Evolutionary conservation across 2,888 invertebrate genomes (phyloP), one percentile per base, ranked within the genome.

Genomic region (Artemia sp.): DNA sequence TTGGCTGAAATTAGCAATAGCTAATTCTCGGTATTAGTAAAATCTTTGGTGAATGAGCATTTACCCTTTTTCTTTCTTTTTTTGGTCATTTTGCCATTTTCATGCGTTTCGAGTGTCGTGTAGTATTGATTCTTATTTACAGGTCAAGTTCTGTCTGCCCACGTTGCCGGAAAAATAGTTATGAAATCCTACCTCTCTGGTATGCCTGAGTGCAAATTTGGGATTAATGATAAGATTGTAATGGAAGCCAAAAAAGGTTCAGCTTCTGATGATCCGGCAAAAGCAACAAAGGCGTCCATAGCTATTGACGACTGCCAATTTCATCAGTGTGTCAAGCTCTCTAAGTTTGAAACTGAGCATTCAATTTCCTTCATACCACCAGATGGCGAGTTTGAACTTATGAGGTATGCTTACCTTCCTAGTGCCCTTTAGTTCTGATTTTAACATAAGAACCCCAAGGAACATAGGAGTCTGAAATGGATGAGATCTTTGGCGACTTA

Each of bases 251-350:
- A 82, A 4, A 88, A 89, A 75, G 85, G 86, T 14, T 87, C 77
- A 19, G 75, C 76, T 80, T 85, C 66, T 83, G 89, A 81, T 72
- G 90, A 90, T 78, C 85, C 88, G 52, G 88, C 90, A 19, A 85
- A 93, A 72, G 88, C 91, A n/a, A 58, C 68, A n/a, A 96, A 96
- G 80, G 94, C 95, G 0, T 92, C 96, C 58, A 97, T 98, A n/a
- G 98, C 97, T 38, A 98, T 98, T 75, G 98, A 99, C 78, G 98
- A 98, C 81, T 98, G 98, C 76, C 98, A 99, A 82, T 99, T 99
- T 81, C 98, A 99, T 80, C 98, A 99, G 80, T 99, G 98, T 78
- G 98, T 99, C 68, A 98, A 98, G 79, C 84, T 99, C 71, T 95
- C 94, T 79, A 98, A 98, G 84, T 99, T 99, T 79, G 98, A 99